Evolutionary conservation across 2,113 vertebrate species (phyloP), one percentile per base, ranked within the genome.

Genomic region (Kryptolebias marmoratus): DNA sequence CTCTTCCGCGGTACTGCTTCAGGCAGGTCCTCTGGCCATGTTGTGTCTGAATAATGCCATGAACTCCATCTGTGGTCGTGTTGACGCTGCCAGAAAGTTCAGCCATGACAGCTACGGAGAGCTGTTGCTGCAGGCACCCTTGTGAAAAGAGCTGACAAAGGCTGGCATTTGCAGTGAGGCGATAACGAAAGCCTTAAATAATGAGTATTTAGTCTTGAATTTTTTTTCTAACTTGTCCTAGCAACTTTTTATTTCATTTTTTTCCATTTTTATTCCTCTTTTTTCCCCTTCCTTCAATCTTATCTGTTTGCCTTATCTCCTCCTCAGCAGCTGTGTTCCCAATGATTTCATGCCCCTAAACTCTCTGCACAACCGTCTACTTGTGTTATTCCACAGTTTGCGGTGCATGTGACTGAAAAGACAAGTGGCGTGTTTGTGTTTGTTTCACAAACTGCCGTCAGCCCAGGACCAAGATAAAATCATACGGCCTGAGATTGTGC

Each of bases 91-190:
- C 73, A 76, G 68, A 68, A 74, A 67, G 80, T 82, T 85, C 61
- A 71, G 67, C 83, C 61, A 47, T 78, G 80, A 50, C 84, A 79
- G 80, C 67, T 71, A 78, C 73, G 71, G 71, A 65, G 71, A 65
- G 78, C 16, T 28, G 1, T 50, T 71, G 78, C 78, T 68, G 42
- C 44, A 68, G 75, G 76, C 73, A 15, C 45, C 16, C 1, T 65
- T 67, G 53, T 69, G 59, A 63, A 14, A 12, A 52, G 18, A 50
- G 64, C 58, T 72, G 61, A 62, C 44, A 39, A 49, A 65, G 30
- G 16, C 50, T 10, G 30, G 44, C 49, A 48, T 55, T 73, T 68
- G 49, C 64, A 61, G 16, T 49, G 44, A 75, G 31, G 31, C 47
- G 60, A 65, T 10, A 47, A 42, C 32, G 52, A 31, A 71, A 47